These are phyloP conservation scores for Ambastaia sidthimunki DNA, from an alignment of 2,797 vertebrate species.

Conservation along the genomic window DNA sequence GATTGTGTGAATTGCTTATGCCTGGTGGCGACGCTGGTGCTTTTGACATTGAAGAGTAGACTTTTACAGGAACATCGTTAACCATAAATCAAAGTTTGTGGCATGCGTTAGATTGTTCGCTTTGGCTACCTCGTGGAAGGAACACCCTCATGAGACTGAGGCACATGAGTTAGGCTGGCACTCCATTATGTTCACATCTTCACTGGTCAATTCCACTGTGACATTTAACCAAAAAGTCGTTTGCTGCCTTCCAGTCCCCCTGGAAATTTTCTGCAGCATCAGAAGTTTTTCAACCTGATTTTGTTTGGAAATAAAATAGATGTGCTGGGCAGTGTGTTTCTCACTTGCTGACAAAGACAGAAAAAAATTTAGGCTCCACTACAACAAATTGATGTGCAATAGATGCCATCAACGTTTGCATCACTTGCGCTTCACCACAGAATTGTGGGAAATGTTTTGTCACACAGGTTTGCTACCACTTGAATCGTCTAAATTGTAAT, in stretches of 20 bases:
- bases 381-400: neutral
- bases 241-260: neutral
- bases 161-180: neutral
- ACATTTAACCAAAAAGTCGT: neutral
- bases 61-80: slow-evolving; percentile 1
- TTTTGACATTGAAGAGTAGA: slow-evolving; percentile 2
- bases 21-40: neutral
- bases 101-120: neutral
- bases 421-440: neutral
- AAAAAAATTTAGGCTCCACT: neutral
- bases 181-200: slow-evolving; percentile 13
- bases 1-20: neutral
- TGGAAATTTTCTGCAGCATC: neutral
- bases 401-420: neutral
- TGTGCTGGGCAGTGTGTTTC: neutral
- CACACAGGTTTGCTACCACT: neutral
- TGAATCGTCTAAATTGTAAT: neutral
- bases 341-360: neutral
- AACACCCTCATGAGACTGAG: neutral
- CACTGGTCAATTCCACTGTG: neutral
- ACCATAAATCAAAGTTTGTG: slow-evolving; percentile 10
- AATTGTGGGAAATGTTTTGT: neutral
- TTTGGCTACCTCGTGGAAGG: neutral
- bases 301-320: neutral
- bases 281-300: neutral